Base-by-base conservation (phyloP, 1,140 invertebrate genomes). In the Diachasmimorpha longicaudata region DNA sequence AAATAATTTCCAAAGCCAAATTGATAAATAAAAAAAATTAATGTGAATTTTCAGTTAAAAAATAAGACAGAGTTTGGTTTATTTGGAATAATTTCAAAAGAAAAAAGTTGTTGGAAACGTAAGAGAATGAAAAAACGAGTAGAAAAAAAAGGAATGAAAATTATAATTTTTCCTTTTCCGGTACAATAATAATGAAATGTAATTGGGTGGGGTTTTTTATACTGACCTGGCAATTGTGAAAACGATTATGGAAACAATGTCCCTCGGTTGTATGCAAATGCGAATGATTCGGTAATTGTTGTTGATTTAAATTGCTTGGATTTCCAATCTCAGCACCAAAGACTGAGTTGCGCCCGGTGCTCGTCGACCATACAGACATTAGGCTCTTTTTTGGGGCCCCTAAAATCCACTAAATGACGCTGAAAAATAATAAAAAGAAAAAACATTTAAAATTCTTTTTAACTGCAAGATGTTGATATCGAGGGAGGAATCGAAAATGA, bases 281-380 rank as follows among this genome's bases (percentile, higher is more conserved):
- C 74, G 84, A 75, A 80, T 87, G 81, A 77, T 84, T 82, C 46
- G 86, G 82, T 70, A 83, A 70, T 19, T 36, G 79, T 46, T 85
- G 87, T 75, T 81, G 39, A 25, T 55, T 66, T 23, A 46, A 82
- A 76, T 82, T 74, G 75, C 81, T 83, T 77, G 79, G 74, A 81
- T 77, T 69, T 74, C 81, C 82, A 80, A 79, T 83, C 81, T 87
- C 83, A 79, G 81, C 85, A 82, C 83, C 85, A 83, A 85, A 87
- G 73, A 87, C 81, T 84, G 87, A 85, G 82, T 89, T 88, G 77
- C 85, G 87, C 82, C 86, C 88, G 82, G 86, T 88, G 79, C 88
- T 89, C 72, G 88, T 87, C 67, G 87, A 89, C 88, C 88, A 88
- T 88, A 88, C 80, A 84, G 88, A 89, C 87, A 89, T 88, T 63